Evolutionary conservation across 2,888 invertebrate genomes (phyloP).

Genomic region (Cantharis rustica): DNA sequence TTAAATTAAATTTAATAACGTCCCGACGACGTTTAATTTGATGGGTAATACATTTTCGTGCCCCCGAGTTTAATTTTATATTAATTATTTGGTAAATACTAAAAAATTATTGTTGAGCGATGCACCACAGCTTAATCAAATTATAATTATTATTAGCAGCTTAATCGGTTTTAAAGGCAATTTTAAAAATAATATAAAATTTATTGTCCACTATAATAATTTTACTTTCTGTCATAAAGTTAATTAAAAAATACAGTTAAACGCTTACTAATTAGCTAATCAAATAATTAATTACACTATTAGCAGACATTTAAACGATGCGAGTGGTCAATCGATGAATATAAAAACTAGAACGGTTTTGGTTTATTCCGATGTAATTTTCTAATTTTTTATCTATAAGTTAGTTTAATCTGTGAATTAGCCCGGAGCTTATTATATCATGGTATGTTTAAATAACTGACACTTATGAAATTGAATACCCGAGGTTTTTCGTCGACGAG

Average conservation of each 20-base stretch:
- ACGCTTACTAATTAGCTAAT: conserved; percentile 29
- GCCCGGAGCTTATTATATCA: conserved; percentile 37
- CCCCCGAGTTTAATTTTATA: conserved; percentile 24
- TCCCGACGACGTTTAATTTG: conserved; percentile 39
- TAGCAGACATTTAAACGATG: conserved; percentile 1
- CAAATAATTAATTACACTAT: conserved; percentile 32
- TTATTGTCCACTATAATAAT: background rate
- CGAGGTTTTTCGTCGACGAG: conserved; percentile 37
- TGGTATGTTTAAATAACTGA: conserved; percentile 36
- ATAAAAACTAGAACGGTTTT: conserved; percentile 1
- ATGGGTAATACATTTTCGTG: conserved; percentile 35
- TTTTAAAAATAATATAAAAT: background rate
- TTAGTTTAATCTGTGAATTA: conserved; percentile 17
- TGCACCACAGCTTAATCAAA: conserved; percentile 6
- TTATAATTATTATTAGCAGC: background rate
- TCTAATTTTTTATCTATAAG: conserved; percentile 3
- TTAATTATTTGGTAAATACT: conserved; percentile 23
- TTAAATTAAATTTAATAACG: conserved; percentile 40
- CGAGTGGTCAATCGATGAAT: background rate
- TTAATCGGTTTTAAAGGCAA: background rate
- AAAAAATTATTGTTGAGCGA: conserved; percentile 12
- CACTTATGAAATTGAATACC: conserved; percentile 43
- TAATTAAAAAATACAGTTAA: conserved; percentile 4
- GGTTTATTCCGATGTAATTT: background rate
- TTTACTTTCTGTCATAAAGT: background rate